Evolutionary conservation across 2,797 vertebrate genomes (phyloP).

Genomic region (Staurois parvus): DNA sequence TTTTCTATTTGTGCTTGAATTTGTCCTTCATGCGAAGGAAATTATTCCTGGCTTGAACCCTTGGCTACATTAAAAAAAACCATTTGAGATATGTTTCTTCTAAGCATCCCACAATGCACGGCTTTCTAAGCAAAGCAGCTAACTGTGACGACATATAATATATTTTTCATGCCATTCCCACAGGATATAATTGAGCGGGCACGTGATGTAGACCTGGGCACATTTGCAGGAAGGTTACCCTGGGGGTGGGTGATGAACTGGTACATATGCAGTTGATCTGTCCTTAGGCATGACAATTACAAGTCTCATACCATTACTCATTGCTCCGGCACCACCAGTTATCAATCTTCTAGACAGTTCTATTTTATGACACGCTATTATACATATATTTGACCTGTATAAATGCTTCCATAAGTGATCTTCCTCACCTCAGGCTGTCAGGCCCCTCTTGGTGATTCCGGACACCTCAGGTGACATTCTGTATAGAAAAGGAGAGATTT

Average conservation of each 20-base stretch:
- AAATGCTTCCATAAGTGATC: constrained; percentile 30
- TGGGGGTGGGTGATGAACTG: constrained; percentile 27
- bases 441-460: constrained; percentile 1
- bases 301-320: constrained; percentile 29
- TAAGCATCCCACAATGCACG: too few relatives aligned
- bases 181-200: constrained; percentile 9
- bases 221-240: constrained; percentile 22
- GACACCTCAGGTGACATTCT: constrained; percentile 25
- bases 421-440: constrained; percentile 13
- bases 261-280: constrained; percentile 13
- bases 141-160: not conserved
- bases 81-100: not conserved
- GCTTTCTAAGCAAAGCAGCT: not conserved
- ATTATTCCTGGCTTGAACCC: not conserved
- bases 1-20: not conserved
- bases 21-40: not conserved
- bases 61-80: not conserved
- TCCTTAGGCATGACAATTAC: constrained; percentile 35
- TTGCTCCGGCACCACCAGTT: constrained; percentile 6
- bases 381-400: constrained; percentile 49
- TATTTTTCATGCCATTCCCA: not conserved
- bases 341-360: constrained; percentile 38
- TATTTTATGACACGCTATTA: constrained; percentile 43
- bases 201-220: not conserved
- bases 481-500: not conserved